Conservation (phyloP, 2,888 invertebrate genomes). For the Ormyrus nitidulus region DNA sequence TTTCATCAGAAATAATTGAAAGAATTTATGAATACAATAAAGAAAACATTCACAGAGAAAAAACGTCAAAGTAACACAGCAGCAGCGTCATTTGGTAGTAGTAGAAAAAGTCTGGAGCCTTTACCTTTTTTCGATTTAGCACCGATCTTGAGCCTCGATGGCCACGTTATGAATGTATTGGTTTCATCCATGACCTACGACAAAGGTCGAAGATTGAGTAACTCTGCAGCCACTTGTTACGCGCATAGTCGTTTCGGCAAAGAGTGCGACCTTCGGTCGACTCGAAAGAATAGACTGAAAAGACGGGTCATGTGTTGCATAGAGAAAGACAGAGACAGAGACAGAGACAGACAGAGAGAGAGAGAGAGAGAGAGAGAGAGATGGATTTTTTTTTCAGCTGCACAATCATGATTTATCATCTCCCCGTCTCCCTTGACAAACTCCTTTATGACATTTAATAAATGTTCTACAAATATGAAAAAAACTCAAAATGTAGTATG, state of each 20-base stretch:
- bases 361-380: too few species aligned
- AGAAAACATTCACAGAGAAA: background rate
- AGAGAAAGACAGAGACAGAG: too few species aligned
- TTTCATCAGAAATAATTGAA: too few species aligned
- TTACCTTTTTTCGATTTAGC: slow-evolving; percentile 98
- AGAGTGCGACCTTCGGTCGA: background rate
- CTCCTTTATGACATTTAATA: too few species aligned
- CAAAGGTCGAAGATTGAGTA: background rate
- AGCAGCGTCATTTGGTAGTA: background rate
- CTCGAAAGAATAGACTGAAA: background rate
- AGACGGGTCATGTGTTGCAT: too few species aligned
- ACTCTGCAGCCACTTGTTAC: background rate
- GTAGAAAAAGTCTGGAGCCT: slow-evolving; percentile 48
- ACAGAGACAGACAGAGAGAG: too few species aligned
- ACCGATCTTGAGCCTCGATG: slow-evolving; percentile 96
- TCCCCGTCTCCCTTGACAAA: too few species aligned
- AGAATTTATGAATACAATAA: background rate
- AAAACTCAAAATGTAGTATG: too few species aligned
- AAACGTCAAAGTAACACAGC: background rate
- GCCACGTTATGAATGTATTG: slow-evolving; percentile 95
- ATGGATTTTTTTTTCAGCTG: slow-evolving; percentile 90
- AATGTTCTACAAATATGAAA: too few species aligned
- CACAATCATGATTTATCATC: slow-evolving; percentile 81
- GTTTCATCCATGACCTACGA: slow-evolving; percentile 93
- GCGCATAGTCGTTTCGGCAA: background rate